These are phyloP conservation scores for Callinectes sapidus DNA, from an alignment of 2,888 invertebrate species.

Conservation along the genomic window DNA sequence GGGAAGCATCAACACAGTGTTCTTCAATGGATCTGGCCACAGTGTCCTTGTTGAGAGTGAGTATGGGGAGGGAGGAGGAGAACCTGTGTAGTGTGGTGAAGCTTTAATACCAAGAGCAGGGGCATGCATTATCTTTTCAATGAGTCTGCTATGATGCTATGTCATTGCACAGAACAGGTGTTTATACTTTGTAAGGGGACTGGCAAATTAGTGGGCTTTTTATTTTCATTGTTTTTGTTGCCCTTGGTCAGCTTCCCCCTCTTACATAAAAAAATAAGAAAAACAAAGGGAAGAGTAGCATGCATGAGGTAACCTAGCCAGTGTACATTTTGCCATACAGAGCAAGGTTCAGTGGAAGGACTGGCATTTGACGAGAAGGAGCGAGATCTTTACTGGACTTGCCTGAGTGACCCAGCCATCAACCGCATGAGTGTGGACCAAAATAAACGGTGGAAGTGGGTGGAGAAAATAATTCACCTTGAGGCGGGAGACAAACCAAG, in stretches of 20 bases:
- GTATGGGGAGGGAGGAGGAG: conserved; percentile 74
- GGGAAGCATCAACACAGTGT: conserved; percentile 88
- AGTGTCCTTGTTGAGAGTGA: conserved; percentile 83
- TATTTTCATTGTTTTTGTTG: no score
- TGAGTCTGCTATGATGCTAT: background rate
- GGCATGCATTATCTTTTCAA: no score
- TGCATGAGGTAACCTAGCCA: background rate
- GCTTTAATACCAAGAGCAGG: background rate
- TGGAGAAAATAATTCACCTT: conserved; percentile 81
- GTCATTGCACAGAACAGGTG: no score
- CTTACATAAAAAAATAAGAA: no score
- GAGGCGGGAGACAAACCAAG: conserved; percentile 86
- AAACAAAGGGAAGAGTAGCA: background rate
- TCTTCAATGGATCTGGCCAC: conserved; percentile 87
- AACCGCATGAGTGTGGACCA: conserved; percentile 79
- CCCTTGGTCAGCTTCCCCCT: no score
- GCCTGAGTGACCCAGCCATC: conserved; percentile 86
- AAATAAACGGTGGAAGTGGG: conserved; percentile 74
- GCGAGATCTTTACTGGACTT: conserved; percentile 89
- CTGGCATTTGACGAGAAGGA: conserved; percentile 85
- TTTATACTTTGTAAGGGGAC: background rate
- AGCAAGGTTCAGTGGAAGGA: conserved; percentile 91
- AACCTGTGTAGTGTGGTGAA: background rate
- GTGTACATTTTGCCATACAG: conserved; percentile 76
- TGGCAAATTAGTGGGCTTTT: no score